Evolutionary conservation across 2,888 invertebrate genomes (phyloP), one percentile per base, ranked within the genome.

Genomic region (Hoplodrina blanda): DNA sequence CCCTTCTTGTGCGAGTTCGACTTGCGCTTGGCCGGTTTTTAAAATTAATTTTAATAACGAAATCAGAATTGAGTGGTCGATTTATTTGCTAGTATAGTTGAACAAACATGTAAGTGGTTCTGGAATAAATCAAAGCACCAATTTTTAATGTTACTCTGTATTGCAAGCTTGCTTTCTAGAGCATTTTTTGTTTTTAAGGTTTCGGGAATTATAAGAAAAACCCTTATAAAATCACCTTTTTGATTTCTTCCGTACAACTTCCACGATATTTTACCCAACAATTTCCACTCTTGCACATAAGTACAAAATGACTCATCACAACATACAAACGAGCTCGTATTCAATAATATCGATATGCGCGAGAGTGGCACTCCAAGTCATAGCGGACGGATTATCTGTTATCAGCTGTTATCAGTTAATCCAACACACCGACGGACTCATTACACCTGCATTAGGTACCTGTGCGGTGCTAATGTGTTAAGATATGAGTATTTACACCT

Each of bases 321-420:
- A 19, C 50, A 53, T n/a, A 20, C 13, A 68, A 13, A 17, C n/a
- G 44, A 54, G 4, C 63, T 55, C 19, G 44, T 52, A 63, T 76
- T 77, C 57, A 81, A 76, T 78, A 78, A 67, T 57, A 37, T 62
- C 33, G 63, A 81, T 64, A 76, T 81, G 71, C 62, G 78, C 78
- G 25, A 62, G 67, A 78, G 78, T 81, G 72, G 57, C 72, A 78
- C 81, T 78, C 55, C 63, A 73, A 77, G 59, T 62, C 68, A 73
- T 60, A 44, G 65, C 66, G 69, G 64, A 81, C 62, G 75, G 82
- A 84, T 84, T 71, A 79, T 53, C 77, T 75, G 82, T 80, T 83
- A 81, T 82, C 83, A 62, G 15, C 4, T 20, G 85, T 90, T 91
- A 91, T 90, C 90, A 86, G 80, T 85, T 91, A 91, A 91, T 89